Base-by-base conservation (phyloP, 2,113 vertebrate species). In the Pavo muticus region DNA sequence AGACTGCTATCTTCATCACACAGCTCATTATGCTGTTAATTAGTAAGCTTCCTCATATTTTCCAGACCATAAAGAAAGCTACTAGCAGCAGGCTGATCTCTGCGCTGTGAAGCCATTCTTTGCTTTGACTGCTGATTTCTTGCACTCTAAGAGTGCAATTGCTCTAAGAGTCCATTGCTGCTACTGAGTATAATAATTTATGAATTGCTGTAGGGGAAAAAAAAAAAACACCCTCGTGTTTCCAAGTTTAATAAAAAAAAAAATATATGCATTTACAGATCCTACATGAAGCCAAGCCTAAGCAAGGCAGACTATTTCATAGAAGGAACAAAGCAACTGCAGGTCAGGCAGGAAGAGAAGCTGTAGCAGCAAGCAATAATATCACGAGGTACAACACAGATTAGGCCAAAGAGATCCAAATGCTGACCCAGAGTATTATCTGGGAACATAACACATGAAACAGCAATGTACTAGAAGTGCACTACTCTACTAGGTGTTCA, bases 21-120 rank as follows among this genome's bases (percentile, higher is more conserved):
- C 35, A 88, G 79, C 72, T 93, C 86, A 56, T 83, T 73, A 77
- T 50, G 44, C 54, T 77, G 59, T 40, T 92, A 88, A 94, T 93
- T 73, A 92, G 65, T n/a, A 77, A 90, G n/a, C 76, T 45, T 20
- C 40, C 79, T 84, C 64, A 32, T 40, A 48, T 88, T 88, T 92
- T 88, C 76, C 15, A 10, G 54, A 29, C 32, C 60, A 74, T 59
- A 67, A 88, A 90, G 91, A 0, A 20, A 91, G 60, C n/a, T 79
- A 65, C 54, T 44, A 56, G 45, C 20, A 88, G 72, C 47, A 91
- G 42, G n/a, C 35, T 72, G 44, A 61, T 56, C 40, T 80, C 40
- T n/a, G 32, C 40, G 23, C 44, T 92, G 11, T 29, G 25, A 93
- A 86, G 79, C 14, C 37, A 44, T 50, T 25, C 64, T 86, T 69